These are phyloP conservation scores for Arvicanthis niloticus DNA, from an alignment of 2,113 vertebrate genomes.

Conservation along the genomic window DNA sequence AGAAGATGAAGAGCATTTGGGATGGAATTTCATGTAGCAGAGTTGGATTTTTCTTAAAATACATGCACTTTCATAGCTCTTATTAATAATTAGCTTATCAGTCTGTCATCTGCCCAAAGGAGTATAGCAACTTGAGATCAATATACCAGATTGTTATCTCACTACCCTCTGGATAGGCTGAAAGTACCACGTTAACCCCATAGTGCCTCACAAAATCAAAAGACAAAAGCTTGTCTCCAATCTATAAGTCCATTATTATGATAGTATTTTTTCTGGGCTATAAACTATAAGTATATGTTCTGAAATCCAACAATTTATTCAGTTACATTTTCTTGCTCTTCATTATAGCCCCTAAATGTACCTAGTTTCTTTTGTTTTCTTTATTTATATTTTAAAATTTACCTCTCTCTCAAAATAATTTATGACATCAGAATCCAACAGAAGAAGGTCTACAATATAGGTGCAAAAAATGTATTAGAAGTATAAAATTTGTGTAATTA, in stretches of 20 bases:
- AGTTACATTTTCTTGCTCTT: not conserved
- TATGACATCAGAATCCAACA: not conserved
- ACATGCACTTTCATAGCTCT: not conserved
- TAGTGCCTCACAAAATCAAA: not conserved
- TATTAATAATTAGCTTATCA: not conserved
- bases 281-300: not conserved
- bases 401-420: not conserved
- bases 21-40: not conserved
- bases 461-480: no score
- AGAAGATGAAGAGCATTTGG: not conserved
- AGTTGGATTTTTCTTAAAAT: conserved; percentile 30
- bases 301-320: not conserved
- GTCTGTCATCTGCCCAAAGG: not conserved
- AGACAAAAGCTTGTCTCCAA: not conserved
- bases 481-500: not conserved
- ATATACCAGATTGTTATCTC: not conserved
- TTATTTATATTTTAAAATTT: not conserved
- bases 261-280: not conserved
- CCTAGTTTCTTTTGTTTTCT: not conserved
- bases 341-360: not conserved
- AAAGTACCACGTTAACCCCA: not conserved
- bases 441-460: not conserved
- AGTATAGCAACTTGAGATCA: conserved; percentile 33
- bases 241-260: not conserved
- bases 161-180: not conserved